Evolutionary conservation across 2,113 vertebrate genomes (phyloP).

Genomic region (Nycticorax nycticorax): DNA sequence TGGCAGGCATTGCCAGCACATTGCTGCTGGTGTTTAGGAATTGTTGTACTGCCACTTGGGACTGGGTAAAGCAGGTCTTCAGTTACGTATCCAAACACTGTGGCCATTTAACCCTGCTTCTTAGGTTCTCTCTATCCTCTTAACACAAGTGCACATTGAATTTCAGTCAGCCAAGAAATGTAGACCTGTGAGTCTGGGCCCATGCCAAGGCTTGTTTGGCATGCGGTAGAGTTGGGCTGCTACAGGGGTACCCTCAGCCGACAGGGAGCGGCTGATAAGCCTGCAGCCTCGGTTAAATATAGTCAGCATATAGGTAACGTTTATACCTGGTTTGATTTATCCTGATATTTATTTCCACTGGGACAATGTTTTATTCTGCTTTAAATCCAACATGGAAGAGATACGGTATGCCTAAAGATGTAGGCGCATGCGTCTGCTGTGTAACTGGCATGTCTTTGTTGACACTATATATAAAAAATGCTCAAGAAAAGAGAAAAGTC

Average conservation of each 20-base stretch:
- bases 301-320: rapidly evolving
- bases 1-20: not conserved
- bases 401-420: rapidly evolving
- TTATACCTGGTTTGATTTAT: not conserved
- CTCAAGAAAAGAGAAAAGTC: not conserved
- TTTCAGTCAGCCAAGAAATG: not conserved
- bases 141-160: not conserved
- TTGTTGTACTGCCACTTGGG: not conserved
- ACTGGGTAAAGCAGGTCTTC: not conserved
- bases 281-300: not conserved
- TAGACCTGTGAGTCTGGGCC: not conserved
- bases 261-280: not conserved
- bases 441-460: not conserved
- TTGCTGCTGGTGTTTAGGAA: not conserved
- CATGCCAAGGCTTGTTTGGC: not conserved
- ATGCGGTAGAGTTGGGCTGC: not conserved
- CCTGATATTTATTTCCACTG: not conserved
- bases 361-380: not conserved
- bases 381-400: not conserved
- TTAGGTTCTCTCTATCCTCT: not conserved
- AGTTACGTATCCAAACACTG: not conserved
- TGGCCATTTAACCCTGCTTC: not conserved
- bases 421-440: not conserved
- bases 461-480: not conserved
- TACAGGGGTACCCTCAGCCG: not conserved